These are phyloP conservation scores for Psittacula derbiana DNA, from an alignment of 2,797 vertebrate species.

Conservation along the genomic window DNA sequence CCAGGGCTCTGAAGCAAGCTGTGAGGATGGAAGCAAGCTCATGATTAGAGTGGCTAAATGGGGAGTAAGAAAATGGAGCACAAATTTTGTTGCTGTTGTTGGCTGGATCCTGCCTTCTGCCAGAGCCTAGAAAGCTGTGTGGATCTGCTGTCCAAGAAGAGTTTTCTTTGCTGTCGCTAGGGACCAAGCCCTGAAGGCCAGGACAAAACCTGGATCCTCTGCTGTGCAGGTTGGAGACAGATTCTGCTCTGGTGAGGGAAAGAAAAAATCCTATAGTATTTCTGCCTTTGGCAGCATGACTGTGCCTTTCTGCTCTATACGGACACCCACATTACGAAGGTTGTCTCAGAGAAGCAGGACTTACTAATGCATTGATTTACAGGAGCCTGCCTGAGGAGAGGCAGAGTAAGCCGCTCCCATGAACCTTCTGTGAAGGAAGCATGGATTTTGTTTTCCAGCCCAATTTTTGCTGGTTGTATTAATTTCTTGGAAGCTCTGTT, in stretches of 20 bases:
- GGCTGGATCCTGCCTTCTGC: not conserved
- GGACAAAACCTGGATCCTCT: not conserved
- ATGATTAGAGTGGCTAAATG: not conserved
- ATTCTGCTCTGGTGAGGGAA: not conserved
- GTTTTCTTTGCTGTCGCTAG: not conserved
- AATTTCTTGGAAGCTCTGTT: not conserved
- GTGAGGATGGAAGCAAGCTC: not conserved
- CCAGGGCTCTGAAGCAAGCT: not conserved
- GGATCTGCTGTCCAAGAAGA: not conserved
- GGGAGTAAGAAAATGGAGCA: not conserved
- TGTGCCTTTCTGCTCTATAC: rapidly evolving
- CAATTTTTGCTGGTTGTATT: not conserved
- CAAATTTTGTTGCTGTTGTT: not conserved
- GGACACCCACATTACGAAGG: rapidly evolving
- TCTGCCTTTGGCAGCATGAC: not conserved
- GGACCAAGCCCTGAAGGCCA: not conserved
- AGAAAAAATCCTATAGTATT: rapidly evolving
- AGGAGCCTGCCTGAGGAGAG: not conserved
- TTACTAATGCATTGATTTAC: rapidly evolving
- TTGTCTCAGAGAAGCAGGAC: not conserved
- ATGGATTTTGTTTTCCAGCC: not conserved
- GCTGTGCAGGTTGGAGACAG: not conserved
- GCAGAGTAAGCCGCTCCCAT: not conserved
- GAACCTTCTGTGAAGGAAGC: not conserved
- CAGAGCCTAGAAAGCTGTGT: not conserved